Evolutionary conservation across 2,113 vertebrate genomes (phyloP).

Genomic region (Brachyhypopomus occidentalis): DNA sequence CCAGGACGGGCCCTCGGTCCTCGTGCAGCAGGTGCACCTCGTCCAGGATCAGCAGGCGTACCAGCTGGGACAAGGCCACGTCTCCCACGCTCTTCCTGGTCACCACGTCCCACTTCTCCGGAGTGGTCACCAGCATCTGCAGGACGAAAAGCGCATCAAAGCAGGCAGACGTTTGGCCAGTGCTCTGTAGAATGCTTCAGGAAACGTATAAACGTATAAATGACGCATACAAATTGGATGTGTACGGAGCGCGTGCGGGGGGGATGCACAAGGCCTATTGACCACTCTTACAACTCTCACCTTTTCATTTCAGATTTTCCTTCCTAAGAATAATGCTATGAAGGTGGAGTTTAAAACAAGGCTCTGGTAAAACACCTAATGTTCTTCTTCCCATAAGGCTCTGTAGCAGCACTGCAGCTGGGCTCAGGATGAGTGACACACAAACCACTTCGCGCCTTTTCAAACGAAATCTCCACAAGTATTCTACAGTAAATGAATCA

Average conservation of each 20-base stretch:
- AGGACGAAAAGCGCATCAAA: not conserved
- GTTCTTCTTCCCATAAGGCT: not conserved
- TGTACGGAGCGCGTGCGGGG: no score
- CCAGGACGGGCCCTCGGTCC: conserved; percentile 95
- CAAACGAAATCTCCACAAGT: not conserved
- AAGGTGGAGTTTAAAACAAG: not conserved
- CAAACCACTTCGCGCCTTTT: not conserved
- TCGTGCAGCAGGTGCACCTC: conserved; percentile 97
- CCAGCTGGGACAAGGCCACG: conserved; percentile 92
- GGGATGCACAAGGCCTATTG: no score
- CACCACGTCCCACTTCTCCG: conserved; percentile 98
- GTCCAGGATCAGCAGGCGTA: conserved; percentile 93
- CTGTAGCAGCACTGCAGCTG: no score
- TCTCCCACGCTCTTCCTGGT: conserved; percentile 98
- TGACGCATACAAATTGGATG: no score
- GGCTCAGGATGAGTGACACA: not conserved
- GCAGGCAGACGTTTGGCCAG: not conserved
- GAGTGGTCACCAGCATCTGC: conserved; percentile 97
- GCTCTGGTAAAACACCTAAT: not conserved
- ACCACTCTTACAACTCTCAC: no score
- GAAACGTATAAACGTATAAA: not conserved
- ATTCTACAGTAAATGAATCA: not conserved
- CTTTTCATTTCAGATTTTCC: no score
- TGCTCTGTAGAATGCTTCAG: not conserved
- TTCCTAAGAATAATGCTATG: not conserved